These are phyloP conservation scores for Corvus hawaiiensis DNA, from an alignment of 2,113 vertebrate genomes.

Conservation along the genomic window DNA sequence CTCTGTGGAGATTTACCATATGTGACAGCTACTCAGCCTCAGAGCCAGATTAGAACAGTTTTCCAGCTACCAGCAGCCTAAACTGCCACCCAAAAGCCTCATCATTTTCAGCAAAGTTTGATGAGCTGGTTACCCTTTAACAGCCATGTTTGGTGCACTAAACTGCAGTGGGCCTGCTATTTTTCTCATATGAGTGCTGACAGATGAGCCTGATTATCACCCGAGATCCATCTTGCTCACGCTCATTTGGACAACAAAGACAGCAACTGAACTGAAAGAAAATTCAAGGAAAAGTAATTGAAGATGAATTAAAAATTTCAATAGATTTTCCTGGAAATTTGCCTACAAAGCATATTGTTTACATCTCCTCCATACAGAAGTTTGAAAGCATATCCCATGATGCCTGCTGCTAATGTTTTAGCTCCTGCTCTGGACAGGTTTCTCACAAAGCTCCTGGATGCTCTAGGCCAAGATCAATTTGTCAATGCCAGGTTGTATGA, in stretches of 20 bases:
- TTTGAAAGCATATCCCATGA: constrained; percentile 33
- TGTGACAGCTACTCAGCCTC: constrained; percentile 8
- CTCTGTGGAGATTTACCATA: constrained; percentile 12
- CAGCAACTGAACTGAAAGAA: constrained; percentile 36
- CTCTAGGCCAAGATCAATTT: constrained; percentile 67
- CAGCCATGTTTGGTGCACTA: background rate
- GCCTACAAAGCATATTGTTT: constrained; percentile 17
- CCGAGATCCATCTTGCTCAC: background rate
- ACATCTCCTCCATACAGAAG: background rate
- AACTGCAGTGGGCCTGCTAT: background rate
- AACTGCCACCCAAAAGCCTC: constrained; percentile 1
- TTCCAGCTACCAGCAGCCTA: background rate
- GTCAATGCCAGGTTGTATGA: constrained; percentile 69
- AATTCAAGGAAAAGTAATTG: constrained; percentile 26
- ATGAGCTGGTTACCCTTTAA: background rate
- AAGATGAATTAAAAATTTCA: background rate
- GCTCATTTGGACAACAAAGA: constrained; percentile 25
- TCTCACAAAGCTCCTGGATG: constrained; percentile 51
- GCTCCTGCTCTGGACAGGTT: constrained; percentile 26
- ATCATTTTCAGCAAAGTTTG: background rate
- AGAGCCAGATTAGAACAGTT: background rate
- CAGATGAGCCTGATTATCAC: background rate
- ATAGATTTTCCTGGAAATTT: constrained; percentile 24
- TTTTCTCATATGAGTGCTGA: background rate
- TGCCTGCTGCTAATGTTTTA: constrained; percentile 25